Evolutionary conservation across 1,140 invertebrate genomes (phyloP).

Genomic region (Pollicipes pollicipes): DNA sequence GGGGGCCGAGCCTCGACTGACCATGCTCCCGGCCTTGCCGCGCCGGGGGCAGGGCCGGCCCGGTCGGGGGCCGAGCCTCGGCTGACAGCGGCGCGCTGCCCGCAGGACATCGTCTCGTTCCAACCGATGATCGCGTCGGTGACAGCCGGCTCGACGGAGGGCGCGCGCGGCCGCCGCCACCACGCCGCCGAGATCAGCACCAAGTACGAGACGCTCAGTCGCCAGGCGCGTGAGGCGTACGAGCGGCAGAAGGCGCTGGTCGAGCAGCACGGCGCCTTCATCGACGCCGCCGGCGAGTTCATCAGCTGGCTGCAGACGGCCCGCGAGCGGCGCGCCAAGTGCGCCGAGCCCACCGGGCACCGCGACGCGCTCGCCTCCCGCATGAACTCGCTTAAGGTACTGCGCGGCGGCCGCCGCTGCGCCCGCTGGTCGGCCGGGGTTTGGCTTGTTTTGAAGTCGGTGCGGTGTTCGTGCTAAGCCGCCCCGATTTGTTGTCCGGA

Average conservation of each 20-base stretch:
- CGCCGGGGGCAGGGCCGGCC: no score
- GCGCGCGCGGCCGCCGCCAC: slow-evolving; percentile 55
- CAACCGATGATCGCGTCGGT: slow-evolving; percentile 90
- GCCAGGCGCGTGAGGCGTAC: slow-evolving; percentile 71
- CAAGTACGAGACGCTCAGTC: slow-evolving; percentile 74
- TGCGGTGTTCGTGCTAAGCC: no score
- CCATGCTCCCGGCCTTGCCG: no score
- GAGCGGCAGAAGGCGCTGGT: slow-evolving; percentile 80
- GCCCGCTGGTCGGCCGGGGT: no score
- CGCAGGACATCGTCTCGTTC: slow-evolving; percentile 67
- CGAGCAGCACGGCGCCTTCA: slow-evolving; percentile 67
- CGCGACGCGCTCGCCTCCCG: slow-evolving; percentile 72
- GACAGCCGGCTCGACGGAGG: slow-evolving; percentile 69
- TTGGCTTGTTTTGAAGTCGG: no score
- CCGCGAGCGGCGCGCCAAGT: slow-evolving; percentile 76
- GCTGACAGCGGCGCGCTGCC: no score
- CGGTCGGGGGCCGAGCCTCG: no score
- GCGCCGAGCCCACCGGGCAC: slow-evolving; percentile 82
- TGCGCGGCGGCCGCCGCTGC: no score
- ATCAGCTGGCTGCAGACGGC: slow-evolving; percentile 74
- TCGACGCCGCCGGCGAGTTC: slow-evolving; percentile 79
- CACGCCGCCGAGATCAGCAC: slow-evolving; percentile 63
- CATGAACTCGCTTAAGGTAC: slow-evolving; percentile 53
- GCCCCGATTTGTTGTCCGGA: no score
- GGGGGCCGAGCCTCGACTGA: no score